Evolutionary conservation across 2,113 vertebrate species (phyloP), one percentile per base, ranked within the genome.

Genomic region (Indri indri): DNA sequence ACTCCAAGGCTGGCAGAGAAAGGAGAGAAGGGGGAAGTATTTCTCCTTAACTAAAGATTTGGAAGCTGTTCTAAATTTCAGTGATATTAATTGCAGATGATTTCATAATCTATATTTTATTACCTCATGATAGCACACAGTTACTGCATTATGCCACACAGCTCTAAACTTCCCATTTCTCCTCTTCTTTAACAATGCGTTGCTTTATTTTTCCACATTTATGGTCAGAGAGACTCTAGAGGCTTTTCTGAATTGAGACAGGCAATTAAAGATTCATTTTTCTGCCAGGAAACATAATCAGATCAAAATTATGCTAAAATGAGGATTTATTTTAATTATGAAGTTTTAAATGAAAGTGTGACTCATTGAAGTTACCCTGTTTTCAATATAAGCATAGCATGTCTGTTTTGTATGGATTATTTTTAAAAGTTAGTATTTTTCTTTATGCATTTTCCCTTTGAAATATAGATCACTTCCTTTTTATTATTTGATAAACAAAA

Each of bases 401-500:
- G 65, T 42, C 42, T 84, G 34, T 81, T 52, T 94, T 76, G 1
- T 90, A 10, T 82, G 37, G 37, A 88, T 42, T 85, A 83, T 73
- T 74, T 47, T 74, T 20, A 73, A 87, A 92, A 81, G 0, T 57
- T 86, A 68, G 17, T 79, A 65, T 85, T 79, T 96, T 88, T 68
- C 57, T 73, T 37, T 66, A 32, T 91, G 25, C 6, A 22, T 81
- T 92, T 90, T 20, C 3, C 25, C 27, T 85, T 76, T 71, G 30
- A 90, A 84, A 92, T 88, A 66, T 4, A 88, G 13, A 63, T 84
- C 1, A 23, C 40, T 83, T 70, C 16, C 61, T 85, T 94, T 90
- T 40, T 88, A 47, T 79, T 91, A 40, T 37, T 96, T 76, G 20
- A 34, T 90, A 83, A 88, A 47, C 27, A 80, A 76, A 63, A 94